Evolutionary conservation across 1,140 invertebrate species (phyloP).

Genomic region (Semibalanus balanoides): DNA sequence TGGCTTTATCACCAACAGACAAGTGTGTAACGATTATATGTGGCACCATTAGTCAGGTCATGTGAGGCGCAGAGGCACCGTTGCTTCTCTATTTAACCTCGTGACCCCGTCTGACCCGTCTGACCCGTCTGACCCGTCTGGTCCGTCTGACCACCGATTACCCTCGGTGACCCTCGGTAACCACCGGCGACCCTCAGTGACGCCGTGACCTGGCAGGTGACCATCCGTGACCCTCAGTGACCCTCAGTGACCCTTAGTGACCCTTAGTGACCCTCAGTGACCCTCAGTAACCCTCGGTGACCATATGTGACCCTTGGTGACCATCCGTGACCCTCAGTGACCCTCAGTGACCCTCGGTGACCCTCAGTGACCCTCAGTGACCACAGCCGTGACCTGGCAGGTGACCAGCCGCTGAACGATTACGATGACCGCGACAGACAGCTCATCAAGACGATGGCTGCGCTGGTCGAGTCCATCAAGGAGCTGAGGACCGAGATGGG

Average conservation of each 20-base stretch:
- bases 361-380: neutral
- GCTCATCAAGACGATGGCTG: constrained; percentile 49
- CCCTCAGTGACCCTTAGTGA: neutral
- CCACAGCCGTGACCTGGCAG: neutral
- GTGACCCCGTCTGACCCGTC: neutral
- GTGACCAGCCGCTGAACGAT: constrained; percentile 14
- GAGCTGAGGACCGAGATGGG: constrained; percentile 49
- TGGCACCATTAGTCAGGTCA: too few relatives aligned
- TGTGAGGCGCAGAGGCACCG: too few relatives aligned
- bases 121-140: too few relatives aligned
- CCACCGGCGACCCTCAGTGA: neutral
- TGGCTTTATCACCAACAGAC: too few relatives aligned
- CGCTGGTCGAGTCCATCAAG: constrained; percentile 55
- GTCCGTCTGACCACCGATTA: neutral
- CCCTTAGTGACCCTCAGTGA: neutral
- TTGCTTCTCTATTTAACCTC: too few relatives aligned
- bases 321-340: neutral
- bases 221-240: neutral
- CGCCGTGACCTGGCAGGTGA: too few relatives aligned
- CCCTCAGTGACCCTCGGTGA: neutral
- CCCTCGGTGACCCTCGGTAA: neutral
- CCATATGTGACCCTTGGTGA: neutral
- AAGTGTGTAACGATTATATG: too few relatives aligned
- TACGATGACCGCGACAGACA: constrained; percentile 26
- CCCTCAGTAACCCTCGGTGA: neutral